Evolutionary conservation across 1,140 invertebrate species (phyloP), one percentile per base, ranked within the genome.

Genomic region (Leucophenga varia): DNA sequence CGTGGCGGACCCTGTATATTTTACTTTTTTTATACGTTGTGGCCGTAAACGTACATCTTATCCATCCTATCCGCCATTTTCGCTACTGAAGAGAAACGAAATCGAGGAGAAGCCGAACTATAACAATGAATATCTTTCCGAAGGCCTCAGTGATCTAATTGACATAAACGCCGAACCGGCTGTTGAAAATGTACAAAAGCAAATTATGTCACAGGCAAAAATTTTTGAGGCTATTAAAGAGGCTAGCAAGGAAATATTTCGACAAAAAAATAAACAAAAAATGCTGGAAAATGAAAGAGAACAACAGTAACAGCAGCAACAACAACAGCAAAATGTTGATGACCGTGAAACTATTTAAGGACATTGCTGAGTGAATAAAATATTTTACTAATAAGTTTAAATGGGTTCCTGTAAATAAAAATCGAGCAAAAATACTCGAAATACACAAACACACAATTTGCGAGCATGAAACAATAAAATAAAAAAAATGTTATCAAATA

Each of bases 211-310:
- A 0, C 86, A 88, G 74, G 86, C 86, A 0, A 88, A 88, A 65
- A 77, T 88, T 6, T 88, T 84, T 79, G 87, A 89, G 59, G 86
- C 86, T 2, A 84, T 88, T 31, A 86, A 88, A 58, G 86, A 87
- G 61, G 85, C 86, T 3, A 82, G 84, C 58, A 79, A 81, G 13
- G 85, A 87, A 65, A 77, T 87, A 18, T 76, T 79, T n/a, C 74
- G 81, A 45, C 76, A 82, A 40, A 82, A 74, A 42, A 71, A 61
- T 36, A 71, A 64, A 4, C 67, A 73, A 43, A 65, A 61, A 47
- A 41, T 69, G 46, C 22, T 56, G 19, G 52, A 70, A 37, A 59
- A 55, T 9, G 52, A 56, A 12, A 55, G 55, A 18, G 48, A 57
- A 8, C 31, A 55, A 37, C 44, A 44, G 8, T 21, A 31, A 8